These are phyloP conservation scores for Agriopis marginaria DNA, from an alignment of 2,888 invertebrate genomes.

Conservation along the genomic window DNA sequence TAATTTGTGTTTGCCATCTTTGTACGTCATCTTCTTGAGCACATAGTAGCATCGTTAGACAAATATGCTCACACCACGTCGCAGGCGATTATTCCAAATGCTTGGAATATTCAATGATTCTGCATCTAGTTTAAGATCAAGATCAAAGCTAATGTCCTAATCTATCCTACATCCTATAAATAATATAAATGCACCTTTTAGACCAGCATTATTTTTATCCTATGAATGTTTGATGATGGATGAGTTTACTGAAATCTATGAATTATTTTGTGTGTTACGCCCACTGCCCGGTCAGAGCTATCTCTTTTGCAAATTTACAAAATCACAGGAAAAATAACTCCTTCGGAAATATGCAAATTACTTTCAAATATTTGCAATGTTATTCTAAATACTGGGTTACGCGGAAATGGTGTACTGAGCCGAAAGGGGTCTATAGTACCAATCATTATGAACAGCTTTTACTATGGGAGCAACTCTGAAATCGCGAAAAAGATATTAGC, in stretches of 20 bases:
- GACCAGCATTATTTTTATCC: constrained; percentile 24
- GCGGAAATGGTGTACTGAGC: too few species aligned
- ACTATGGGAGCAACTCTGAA: too few species aligned
- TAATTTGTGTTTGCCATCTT: neutral
- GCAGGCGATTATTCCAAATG: constrained; percentile 4
- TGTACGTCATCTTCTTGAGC: neutral
- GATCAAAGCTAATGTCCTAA: constrained; percentile 65
- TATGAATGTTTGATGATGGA: neutral
- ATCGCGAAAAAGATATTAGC: too few species aligned
- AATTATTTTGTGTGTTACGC: too few species aligned
- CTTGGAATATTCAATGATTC: constrained; percentile 34
- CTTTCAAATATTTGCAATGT: too few species aligned
- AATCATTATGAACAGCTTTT: too few species aligned
- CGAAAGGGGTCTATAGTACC: too few species aligned
- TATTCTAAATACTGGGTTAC: too few species aligned
- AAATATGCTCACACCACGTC: constrained; percentile 20
- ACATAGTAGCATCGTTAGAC: constrained; percentile 10
- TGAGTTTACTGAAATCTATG: neutral
- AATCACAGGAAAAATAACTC: too few species aligned
- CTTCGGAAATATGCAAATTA: too few species aligned
- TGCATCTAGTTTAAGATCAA: constrained; percentile 51
- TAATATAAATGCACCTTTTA: constrained; percentile 62
- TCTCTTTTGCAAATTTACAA: too few species aligned
- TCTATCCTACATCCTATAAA: constrained; percentile 44
- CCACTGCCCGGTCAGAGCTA: too few species aligned